These are phyloP conservation scores for Dermatemys mawii DNA, from an alignment of 2,113 vertebrate genomes.

Conservation along the genomic window DNA sequence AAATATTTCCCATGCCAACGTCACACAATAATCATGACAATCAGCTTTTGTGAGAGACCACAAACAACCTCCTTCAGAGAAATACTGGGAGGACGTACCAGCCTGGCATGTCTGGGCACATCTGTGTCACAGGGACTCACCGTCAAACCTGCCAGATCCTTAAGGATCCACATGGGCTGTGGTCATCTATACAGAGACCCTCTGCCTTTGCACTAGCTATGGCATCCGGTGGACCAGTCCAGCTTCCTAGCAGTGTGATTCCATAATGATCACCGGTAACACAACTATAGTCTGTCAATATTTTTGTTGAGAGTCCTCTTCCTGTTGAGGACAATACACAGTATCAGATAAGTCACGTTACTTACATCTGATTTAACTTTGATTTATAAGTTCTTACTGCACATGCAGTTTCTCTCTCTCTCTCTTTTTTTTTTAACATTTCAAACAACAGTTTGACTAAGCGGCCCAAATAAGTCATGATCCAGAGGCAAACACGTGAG, in stretches of 20 bases:
- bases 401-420: rapidly evolving
- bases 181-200: rapidly evolving
- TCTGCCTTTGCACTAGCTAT: rapidly evolving
- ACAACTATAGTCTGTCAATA: not conserved
- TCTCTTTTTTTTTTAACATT: not conserved
- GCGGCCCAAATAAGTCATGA: not conserved
- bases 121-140: not conserved
- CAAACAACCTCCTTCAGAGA: no score
- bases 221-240: not conserved
- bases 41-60: no score
- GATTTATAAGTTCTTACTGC: rapidly evolving
- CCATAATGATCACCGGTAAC: not conserved
- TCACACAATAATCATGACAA: no score
- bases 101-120: no score
- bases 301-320: not conserved
- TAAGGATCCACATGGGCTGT: rapidly evolving
- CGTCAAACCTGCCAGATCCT: no score
- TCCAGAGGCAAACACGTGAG: not conserved
- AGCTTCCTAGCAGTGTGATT: rapidly evolving
- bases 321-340: not conserved
- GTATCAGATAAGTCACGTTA: not conserved
- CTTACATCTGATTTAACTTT: rapidly evolving
- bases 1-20: no score
- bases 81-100: no score
- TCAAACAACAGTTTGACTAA: rapidly evolving